phyloP scores from a whole-genome alignment of 2,888 invertebrate species.

The Ophioninae sp. region DNA sequence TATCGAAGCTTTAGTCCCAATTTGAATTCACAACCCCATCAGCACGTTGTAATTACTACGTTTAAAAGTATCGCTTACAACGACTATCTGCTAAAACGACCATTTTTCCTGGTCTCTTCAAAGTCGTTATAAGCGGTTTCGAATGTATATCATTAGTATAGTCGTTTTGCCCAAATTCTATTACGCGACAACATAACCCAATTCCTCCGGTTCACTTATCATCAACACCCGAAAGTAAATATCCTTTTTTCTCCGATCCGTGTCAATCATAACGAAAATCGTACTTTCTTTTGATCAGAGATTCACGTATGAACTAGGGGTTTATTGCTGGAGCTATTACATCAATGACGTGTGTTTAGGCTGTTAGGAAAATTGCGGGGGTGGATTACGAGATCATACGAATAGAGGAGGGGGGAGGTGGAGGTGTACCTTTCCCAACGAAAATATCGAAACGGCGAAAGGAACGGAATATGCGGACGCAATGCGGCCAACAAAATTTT shows the following conservation, averaged over 20 bases:
- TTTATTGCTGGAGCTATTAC: not conserved
- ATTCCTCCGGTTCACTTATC: no score
- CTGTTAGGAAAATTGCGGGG: slow-evolving; percentile 40
- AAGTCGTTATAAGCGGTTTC: no score
- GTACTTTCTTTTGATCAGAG: not conserved
- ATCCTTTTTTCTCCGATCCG: not conserved
- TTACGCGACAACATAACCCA: no score
- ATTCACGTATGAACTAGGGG: not conserved
- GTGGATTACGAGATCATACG: slow-evolving; percentile 49
- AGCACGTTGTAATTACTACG: no score
- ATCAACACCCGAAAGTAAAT: no score
- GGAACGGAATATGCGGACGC: slow-evolving; percentile 54
- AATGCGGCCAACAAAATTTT: slow-evolving; percentile 57
- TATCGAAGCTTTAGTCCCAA: no score
- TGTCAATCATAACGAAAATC: not conserved
- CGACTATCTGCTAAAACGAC: no score
- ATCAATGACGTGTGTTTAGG: slow-evolving; percentile 29
- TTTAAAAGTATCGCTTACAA: no score
- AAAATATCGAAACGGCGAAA: slow-evolving; percentile 34
- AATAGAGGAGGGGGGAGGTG: not conserved
- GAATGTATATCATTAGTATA: no score
- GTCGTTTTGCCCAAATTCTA: no score
- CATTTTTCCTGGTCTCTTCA: no score
- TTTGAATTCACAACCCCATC: no score
- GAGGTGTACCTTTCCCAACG: slow-evolving; percentile 5